Evolutionary conservation across 2,888 invertebrate genomes (phyloP).

Genomic region (Leptinotarsa haldemani): DNA sequence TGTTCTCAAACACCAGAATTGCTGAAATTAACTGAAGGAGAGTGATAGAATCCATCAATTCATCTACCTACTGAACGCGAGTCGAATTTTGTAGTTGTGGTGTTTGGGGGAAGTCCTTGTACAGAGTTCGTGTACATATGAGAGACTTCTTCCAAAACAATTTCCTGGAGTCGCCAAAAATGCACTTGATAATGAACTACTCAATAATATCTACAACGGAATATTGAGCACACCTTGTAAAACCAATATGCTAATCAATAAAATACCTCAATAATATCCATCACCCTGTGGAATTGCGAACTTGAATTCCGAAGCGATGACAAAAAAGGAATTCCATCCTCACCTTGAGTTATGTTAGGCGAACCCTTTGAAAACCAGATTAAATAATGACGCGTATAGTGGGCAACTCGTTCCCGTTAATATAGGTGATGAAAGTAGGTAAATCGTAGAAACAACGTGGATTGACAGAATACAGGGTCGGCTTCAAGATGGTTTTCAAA

Average conservation of each 20-base stretch:
- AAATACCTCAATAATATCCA: slow-evolving; percentile 10
- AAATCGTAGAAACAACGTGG: slow-evolving; percentile 42
- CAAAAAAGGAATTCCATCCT: slow-evolving; percentile 13
- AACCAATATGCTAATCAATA: slow-evolving; percentile 3
- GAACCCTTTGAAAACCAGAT: slow-evolving; percentile 20
- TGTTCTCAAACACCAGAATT: too few species aligned
- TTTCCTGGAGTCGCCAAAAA: too few species aligned
- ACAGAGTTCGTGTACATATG: too few species aligned
- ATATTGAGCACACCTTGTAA: not conserved
- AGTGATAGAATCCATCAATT: too few species aligned
- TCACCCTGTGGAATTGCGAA: slow-evolving; percentile 13
- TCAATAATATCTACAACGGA: not conserved
- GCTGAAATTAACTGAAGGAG: too few species aligned
- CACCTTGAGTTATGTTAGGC: slow-evolving; percentile 14
- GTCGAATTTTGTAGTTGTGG: too few species aligned
- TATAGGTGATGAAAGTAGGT: slow-evolving; percentile 49
- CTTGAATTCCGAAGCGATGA: slow-evolving; percentile 12
- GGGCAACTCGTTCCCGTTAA: slow-evolving; percentile 34
- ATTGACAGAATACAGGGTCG: slow-evolving; percentile 32
- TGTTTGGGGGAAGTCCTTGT: too few species aligned
- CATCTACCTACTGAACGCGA: too few species aligned
- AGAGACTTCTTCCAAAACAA: too few species aligned
- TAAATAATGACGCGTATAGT: not conserved
- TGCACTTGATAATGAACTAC: too few species aligned
- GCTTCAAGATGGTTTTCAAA: not conserved